Evolutionary conservation across 1,140 invertebrate genomes (phyloP).

Genomic region (Tribolium madens): DNA sequence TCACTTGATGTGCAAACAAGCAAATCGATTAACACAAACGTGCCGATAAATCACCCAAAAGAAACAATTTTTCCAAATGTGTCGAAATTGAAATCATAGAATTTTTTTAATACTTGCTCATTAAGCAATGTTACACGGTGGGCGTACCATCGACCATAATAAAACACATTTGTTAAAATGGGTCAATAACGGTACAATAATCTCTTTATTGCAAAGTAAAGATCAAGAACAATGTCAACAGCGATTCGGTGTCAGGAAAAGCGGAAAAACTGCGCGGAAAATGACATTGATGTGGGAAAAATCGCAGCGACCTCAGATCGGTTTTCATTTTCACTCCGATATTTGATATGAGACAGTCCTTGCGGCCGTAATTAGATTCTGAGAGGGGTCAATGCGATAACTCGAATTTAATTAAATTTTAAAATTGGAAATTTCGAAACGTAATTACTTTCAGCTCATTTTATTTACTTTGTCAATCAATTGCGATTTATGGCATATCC

Average conservation of each 20-base stretch:
- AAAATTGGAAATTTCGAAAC: slow-evolving; percentile 14
- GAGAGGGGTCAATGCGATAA: slow-evolving; percentile 18
- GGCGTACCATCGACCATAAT: slow-evolving; percentile 25
- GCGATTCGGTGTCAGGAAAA: slow-evolving; percentile 11
- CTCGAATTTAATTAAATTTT: slow-evolving; percentile 16
- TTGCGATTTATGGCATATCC: neutral
- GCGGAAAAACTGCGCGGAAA: neutral
- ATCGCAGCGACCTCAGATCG: slow-evolving; percentile 8
- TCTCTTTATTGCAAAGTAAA: slow-evolving; percentile 8
- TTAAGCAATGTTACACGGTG: slow-evolving; percentile 26
- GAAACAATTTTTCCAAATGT: neutral
- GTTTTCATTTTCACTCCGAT: neutral
- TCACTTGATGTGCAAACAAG: neutral
- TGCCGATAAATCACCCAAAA: neutral
- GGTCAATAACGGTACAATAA: slow-evolving; percentile 27
- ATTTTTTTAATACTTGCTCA: neutral
- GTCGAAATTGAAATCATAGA: neutral
- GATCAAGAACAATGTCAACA: slow-evolving; percentile 26
- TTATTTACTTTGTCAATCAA: no score
- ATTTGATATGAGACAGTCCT: slow-evolving; percentile 6
- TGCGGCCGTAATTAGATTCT: slow-evolving; percentile 32
- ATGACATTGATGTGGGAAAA: neutral
- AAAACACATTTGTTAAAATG: slow-evolving; percentile 35
- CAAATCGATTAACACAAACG: neutral
- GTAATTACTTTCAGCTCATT: slow-evolving; percentile 12